Evolutionary conservation across 2,888 invertebrate species (phyloP).

Genomic region (Creontiades dilutus): DNA sequence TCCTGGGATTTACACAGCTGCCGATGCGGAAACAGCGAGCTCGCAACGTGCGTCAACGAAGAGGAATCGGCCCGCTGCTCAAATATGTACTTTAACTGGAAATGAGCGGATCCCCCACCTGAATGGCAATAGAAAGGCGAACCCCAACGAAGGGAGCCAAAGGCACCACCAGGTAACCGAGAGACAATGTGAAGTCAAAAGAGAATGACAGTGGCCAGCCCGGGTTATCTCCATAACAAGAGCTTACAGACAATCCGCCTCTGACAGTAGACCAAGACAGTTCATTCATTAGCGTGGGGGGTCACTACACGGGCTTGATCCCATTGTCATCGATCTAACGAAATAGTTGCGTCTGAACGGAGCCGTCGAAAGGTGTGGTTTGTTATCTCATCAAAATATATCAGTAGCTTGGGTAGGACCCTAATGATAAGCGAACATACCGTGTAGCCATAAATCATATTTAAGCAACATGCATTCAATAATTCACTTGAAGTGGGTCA

Average conservation of each 20-base stretch:
- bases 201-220: neutral
- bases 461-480: too few species aligned
- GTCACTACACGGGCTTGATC: neutral
- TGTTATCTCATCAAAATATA: too few species aligned
- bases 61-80: constrained; percentile 27
- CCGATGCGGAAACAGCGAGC: constrained; percentile 6
- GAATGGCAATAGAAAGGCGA: neutral
- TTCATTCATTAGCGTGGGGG: neutral
- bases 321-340: neutral
- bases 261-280: constrained; percentile 15
- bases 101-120: constrained; percentile 4
- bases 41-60: constrained; percentile 7
- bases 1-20: constrained; percentile 1
- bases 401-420: too few species aligned
- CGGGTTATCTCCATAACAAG: constrained; percentile 37
- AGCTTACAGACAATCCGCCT: neutral
- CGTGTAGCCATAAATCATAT: too few species aligned
- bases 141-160: neutral
- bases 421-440: too few species aligned
- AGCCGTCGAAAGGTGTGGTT: neutral
- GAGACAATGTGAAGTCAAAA: constrained; percentile 6
- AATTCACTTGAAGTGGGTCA: too few species aligned
- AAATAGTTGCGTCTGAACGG: neutral
- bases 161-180: neutral
- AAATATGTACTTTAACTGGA: constrained; percentile 32